These are phyloP conservation scores for Podarcis cretensis DNA, from an alignment of 2,113 vertebrate species.

Conservation along the genomic window DNA sequence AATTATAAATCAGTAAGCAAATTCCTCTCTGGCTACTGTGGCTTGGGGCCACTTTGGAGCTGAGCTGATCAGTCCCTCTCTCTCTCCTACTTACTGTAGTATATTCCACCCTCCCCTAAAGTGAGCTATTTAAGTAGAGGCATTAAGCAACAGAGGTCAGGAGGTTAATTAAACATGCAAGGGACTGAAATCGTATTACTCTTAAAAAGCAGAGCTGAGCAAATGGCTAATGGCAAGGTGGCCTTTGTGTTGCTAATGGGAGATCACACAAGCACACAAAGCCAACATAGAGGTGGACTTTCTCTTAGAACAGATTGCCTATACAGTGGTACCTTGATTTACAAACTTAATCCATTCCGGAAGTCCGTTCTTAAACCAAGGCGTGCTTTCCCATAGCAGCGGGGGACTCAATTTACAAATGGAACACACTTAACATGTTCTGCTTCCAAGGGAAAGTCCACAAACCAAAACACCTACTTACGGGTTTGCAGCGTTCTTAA, in stretches of 20 bases:
- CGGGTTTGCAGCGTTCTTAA: too few species aligned
- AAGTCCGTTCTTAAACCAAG: too few species aligned
- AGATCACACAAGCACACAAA: neutral
- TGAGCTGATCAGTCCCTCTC: neutral
- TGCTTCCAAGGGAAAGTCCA: too few species aligned
- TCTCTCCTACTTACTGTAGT: neutral
- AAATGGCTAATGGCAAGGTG: neutral
- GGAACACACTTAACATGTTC: too few species aligned
- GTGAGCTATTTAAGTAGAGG: slow-evolving; percentile 7
- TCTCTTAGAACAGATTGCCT: neutral
- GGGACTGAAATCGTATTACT: slow-evolving; percentile 16
- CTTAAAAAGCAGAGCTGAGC: neutral
- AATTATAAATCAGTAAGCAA: too few species aligned
- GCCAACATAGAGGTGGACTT: neutral
- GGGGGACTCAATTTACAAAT: too few species aligned
- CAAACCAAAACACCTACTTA: too few species aligned
- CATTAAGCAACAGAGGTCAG: slow-evolving; percentile 10
- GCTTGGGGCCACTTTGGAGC: neutral
- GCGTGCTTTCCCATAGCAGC: too few species aligned
- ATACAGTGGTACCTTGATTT: too few species aligned
- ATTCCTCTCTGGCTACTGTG: neutral
- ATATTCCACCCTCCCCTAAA: neutral
- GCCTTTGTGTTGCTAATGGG: neutral
- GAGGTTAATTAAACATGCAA: slow-evolving; percentile 24
- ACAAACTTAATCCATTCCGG: too few species aligned